These are phyloP conservation scores for Nesogale talazaci DNA, from an alignment of 2,113 vertebrate genomes.

Conservation along the genomic window DNA sequence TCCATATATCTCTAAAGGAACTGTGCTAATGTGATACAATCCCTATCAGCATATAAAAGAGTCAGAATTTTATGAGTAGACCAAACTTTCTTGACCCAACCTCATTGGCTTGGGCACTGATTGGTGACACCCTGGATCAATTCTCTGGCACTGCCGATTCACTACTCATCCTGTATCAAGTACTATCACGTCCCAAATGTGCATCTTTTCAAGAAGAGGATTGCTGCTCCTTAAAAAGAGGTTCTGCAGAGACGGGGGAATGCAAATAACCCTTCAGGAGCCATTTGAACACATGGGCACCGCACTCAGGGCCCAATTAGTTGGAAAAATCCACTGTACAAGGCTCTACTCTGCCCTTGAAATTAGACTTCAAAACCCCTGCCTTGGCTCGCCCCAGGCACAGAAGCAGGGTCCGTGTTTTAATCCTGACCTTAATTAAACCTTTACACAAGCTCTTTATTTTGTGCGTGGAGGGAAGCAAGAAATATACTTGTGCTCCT, in stretches of 20 bases:
- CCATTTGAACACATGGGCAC: conserved; percentile 27
- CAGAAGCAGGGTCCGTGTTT: conserved; percentile 65
- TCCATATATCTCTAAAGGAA: not conserved
- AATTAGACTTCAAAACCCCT: conserved; percentile 65
- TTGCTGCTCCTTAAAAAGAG: conserved; percentile 35
- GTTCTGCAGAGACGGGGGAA: conserved; percentile 19
- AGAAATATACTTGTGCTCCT: not conserved
- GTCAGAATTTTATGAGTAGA: conserved; percentile 40
- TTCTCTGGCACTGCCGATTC: not conserved
- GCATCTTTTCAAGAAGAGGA: not conserved
- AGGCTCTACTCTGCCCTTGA: conserved; percentile 55
- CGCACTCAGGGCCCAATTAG: conserved; percentile 70
- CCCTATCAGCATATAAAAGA: not conserved
- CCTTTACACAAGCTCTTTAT: conserved; percentile 40
- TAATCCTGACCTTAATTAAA: conserved; percentile 72
- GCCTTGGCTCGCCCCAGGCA: conserved; percentile 9
- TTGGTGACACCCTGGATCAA: not conserved
- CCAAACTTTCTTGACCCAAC: not conserved
- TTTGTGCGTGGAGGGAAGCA: not conserved
- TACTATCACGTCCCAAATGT: conserved; percentile 30
- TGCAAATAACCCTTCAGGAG: conserved; percentile 54
- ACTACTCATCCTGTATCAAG: conserved; percentile 4
- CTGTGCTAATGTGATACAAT: not conserved
- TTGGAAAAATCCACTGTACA: conserved; percentile 32
- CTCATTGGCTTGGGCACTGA: not conserved